Percentiles rank a stretch among this genome's conserved stretches.
Conservation (phyloP, 2,888 invertebrate species). For the Choreutis nemorana region DNA sequence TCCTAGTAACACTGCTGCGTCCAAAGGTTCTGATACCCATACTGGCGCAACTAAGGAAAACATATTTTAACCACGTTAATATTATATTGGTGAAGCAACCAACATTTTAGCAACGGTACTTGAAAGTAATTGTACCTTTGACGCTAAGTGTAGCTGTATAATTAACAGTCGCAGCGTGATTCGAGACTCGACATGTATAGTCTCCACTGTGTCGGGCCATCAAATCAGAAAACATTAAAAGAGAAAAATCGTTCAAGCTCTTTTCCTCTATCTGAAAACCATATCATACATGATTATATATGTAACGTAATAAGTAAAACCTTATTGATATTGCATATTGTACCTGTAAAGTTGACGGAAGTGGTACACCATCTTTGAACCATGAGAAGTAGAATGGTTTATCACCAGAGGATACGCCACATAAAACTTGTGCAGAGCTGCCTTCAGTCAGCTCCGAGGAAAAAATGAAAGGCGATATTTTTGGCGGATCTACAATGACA, state of each 20-base stretch:
- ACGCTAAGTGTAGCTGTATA: conserved; percentile 73
- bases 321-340: too few species aligned
- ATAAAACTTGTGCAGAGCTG: conserved; percentile 81
- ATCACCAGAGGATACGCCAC: conserved; percentile 77
- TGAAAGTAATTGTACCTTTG: conserved; percentile 58
- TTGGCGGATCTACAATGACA: conserved; percentile 72
- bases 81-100: background rate
- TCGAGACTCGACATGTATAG: conserved; percentile 76
- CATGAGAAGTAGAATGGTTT: conserved; percentile 74
- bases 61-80: background rate
- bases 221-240: conserved; percentile 73
- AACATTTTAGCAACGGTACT: too few species aligned
- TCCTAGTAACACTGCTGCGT: conserved; percentile 74
- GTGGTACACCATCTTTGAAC: conserved; percentile 70
- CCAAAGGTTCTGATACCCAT: conserved; percentile 74
- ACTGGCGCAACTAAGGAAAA: conserved; percentile 71
- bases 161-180: conserved; percentile 72
- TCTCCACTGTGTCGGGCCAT: conserved; percentile 71
- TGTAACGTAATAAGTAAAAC: too few species aligned
- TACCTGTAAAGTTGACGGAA: conserved; percentile 70
- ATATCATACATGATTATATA: too few species aligned
- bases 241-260: conserved; percentile 73
- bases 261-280: conserved; percentile 70
- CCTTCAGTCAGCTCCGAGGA: conserved; percentile 83
- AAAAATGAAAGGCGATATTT: conserved; percentile 85